phyloP scores from a whole-genome alignment of 2,888 invertebrate genomes.

The Acleris holmiana region DNA sequence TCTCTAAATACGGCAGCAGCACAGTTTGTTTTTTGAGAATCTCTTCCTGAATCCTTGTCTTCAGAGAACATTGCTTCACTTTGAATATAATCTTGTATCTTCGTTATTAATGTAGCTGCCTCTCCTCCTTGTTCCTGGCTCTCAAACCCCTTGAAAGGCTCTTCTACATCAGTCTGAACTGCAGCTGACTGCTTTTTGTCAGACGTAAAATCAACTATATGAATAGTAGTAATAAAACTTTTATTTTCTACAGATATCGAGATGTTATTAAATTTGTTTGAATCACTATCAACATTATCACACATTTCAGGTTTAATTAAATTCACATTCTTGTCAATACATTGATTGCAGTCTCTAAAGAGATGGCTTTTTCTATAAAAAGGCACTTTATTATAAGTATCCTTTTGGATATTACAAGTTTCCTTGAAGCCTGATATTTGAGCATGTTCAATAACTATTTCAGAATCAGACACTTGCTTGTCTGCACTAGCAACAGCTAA shows the following conservation, averaged over 20 bases:
- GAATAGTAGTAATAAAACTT: constrained; percentile 54
- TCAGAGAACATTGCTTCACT: constrained; percentile 51
- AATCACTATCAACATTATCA: constrained; percentile 16
- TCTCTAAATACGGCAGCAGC: neutral
- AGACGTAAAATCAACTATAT: constrained; percentile 48
- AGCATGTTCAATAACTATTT: constrained; percentile 36
- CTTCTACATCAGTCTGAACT: constrained; percentile 59
- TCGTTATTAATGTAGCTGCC: neutral
- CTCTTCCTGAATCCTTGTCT: neutral
- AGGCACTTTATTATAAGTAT: constrained; percentile 52
- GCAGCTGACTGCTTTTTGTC: constrained; percentile 46
- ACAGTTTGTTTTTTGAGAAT: constrained; percentile 26
- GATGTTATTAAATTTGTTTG: constrained; percentile 46
- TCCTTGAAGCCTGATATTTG: constrained; percentile 23
- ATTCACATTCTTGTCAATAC: constrained; percentile 41
- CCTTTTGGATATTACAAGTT: constrained; percentile 4
- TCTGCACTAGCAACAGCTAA: constrained; percentile 60
- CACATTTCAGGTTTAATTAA: constrained; percentile 33
- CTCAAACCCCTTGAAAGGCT: constrained; percentile 28
- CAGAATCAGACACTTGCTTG: constrained; percentile 9
- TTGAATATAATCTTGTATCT: constrained; percentile 21
- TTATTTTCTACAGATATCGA: constrained; percentile 60
- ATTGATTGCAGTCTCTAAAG: constrained; percentile 51
- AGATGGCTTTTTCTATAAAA: constrained; percentile 64
- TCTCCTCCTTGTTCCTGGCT: neutral